Base-by-base conservation (phyloP, 1,140 invertebrate species). In the Gryon sp. region DNA sequence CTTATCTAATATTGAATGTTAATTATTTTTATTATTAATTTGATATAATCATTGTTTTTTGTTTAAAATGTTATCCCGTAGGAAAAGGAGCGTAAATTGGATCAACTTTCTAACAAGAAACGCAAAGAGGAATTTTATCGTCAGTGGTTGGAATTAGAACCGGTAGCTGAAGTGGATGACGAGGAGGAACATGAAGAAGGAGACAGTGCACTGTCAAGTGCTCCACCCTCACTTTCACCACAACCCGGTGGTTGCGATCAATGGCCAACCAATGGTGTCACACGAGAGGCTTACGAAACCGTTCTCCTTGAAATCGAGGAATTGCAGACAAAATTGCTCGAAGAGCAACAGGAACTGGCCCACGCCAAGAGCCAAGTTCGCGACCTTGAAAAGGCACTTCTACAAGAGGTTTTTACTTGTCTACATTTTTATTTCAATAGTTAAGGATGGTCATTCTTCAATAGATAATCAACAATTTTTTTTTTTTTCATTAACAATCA, bases 41-140 rank as follows among this genome's bases (percentile, higher is more conserved):
- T n/a, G n/a, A n/a, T n/a, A n/a, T n/a, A n/a, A n/a, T n/a, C n/a
- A n/a, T n/a, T n/a, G n/a, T n/a, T n/a, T n/a, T n/a, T n/a, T n/a
- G n/a, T n/a, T n/a, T n/a, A n/a, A n/a, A n/a, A n/a, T n/a, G n/a
- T n/a, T n/a, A n/a, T n/a, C n/a, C n/a, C n/a, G n/a, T 24, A 88
- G 83, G 86, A 86, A 40, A 86, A 84, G 26, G 85, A 88, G 30
- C 82, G 87, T 2, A 88, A 87, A 59, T 62, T 87, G 18, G 87
- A 88, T n/a, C 86, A 87, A 22, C 70, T 88, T 4, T 75, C 80
- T 14, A 87, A 86, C 36, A 86, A 86, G 16, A 84, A 82, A 18
- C 73, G 84, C 36, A 87, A 87, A 40, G 86, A 87, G 52, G 83
- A 84, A 72, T 86, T 84, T 52, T 86, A 84, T 50, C 84, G 81